These are phyloP conservation scores for Actinia tenebrosa DNA, from an alignment of 64 coral and sea anemone genomes.

Conservation along the genomic window DNA sequence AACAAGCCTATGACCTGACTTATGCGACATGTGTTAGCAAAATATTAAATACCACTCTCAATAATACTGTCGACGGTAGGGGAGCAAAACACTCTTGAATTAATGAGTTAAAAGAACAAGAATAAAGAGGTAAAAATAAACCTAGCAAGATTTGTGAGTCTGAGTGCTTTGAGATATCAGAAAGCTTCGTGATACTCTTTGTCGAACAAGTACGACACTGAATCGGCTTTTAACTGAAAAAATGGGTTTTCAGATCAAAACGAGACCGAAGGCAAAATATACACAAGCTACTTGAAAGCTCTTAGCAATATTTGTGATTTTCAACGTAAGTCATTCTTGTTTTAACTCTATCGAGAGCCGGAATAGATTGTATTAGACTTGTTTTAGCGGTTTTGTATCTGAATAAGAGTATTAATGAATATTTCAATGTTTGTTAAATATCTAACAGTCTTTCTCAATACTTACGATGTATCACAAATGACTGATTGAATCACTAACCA, in stretches of 20 bases:
- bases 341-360: too few species aligned
- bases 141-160: background rate
- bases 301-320: too few species aligned
- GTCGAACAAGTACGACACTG: too few species aligned
- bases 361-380: background rate
- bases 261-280: too few species aligned
- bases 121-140: background rate
- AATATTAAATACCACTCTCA: background rate
- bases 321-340: too few species aligned
- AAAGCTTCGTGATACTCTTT: background rate
- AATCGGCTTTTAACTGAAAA: too few species aligned
- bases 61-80: background rate
- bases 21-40: background rate
- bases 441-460: background rate
- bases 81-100: background rate
- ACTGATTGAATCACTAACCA: background rate
- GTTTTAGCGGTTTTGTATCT: background rate
- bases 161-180: background rate
- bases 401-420: background rate
- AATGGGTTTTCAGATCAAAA: too few species aligned
- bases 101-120: background rate
- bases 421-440: background rate
- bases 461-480: background rate
- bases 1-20: background rate
- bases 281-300: too few species aligned